Conservation (phyloP, 2,888 invertebrate species). For the Noctua janthina region DNA sequence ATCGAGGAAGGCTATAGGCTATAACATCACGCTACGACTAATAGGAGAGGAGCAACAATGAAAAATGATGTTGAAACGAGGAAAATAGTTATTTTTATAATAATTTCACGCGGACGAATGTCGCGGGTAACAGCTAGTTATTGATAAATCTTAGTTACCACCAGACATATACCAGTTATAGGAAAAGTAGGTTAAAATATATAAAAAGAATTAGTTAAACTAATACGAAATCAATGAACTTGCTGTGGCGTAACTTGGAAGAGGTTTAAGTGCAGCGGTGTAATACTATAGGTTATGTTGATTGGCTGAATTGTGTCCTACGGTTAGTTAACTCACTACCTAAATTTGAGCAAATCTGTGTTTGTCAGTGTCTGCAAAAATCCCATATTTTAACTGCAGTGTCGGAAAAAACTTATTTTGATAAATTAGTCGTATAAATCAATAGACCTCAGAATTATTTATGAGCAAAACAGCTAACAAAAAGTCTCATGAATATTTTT, state of each 20-base stretch:
- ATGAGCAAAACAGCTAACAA: not conserved
- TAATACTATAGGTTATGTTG: not conserved
- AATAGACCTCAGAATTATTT: not conserved
- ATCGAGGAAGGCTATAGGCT: too few relatives aligned
- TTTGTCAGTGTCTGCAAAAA: not conserved
- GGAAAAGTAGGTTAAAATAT: constrained; percentile 4
- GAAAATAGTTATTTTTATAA: too few relatives aligned
- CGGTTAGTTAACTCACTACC: not conserved
- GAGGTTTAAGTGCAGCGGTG: not conserved
- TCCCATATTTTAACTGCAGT: not conserved
- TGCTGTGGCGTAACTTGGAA: not conserved
- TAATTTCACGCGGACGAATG: too few relatives aligned
- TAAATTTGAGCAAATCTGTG: not conserved
- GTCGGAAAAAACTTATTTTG: not conserved
- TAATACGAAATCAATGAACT: not conserved
- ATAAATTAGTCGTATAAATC: not conserved
- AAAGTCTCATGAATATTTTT: not conserved
- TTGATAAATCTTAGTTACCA: not conserved
- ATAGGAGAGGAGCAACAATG: too few relatives aligned
- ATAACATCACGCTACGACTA: too few relatives aligned
- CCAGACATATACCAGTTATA: too few relatives aligned
- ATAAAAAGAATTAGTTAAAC: not conserved
- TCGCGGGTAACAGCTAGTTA: too few relatives aligned
- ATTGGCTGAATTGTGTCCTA: not conserved
- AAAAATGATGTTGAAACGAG: too few relatives aligned